phyloP scores from a whole-genome alignment of 2,888 invertebrate species.

The Drosophila ustulata region DNA sequence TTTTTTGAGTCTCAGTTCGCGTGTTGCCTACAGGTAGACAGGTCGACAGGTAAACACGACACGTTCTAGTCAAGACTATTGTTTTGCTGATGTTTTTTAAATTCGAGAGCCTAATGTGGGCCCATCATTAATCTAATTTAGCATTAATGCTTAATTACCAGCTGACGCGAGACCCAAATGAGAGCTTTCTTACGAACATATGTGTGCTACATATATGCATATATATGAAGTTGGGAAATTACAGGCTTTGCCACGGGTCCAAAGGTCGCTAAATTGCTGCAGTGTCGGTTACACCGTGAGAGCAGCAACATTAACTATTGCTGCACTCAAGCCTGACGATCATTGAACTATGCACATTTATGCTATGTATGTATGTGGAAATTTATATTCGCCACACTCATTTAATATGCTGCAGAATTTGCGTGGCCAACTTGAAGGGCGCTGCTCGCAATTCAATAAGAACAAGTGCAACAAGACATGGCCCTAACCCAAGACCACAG shows the following conservation, averaged over 20 bases:
- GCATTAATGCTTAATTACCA: slow-evolving; percentile 63
- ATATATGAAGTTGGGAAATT: slow-evolving; percentile 28
- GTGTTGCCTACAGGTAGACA: slow-evolving; percentile 46
- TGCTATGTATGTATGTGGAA: neutral
- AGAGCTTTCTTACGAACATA: slow-evolving; percentile 1
- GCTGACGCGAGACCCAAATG: slow-evolving; percentile 19
- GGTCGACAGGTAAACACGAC: slow-evolving; percentile 30
- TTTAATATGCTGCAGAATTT: slow-evolving; percentile 56
- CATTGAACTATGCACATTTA: slow-evolving; percentile 60
- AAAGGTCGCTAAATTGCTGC: slow-evolving; percentile 55
- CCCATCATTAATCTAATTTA: slow-evolving; percentile 78
- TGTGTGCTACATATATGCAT: neutral
- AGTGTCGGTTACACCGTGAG: slow-evolving; percentile 66
- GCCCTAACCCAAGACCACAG: slow-evolving; percentile 20
- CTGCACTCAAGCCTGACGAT: slow-evolving; percentile 67
- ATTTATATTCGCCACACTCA: slow-evolving; percentile 1
- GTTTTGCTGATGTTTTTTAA: slow-evolving; percentile 33
- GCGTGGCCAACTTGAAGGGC: slow-evolving; percentile 63
- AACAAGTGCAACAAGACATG: slow-evolving; percentile 61
- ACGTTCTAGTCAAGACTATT: slow-evolving; percentile 33
- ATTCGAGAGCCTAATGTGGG: slow-evolving; percentile 32
- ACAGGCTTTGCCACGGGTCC: slow-evolving; percentile 19
- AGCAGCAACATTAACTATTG: slow-evolving; percentile 24
- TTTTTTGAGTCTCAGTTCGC: slow-evolving; percentile 36
- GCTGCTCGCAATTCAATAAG: slow-evolving; percentile 51